A percentile compares a stretch with the other conserved stretches of the same genome.
Conservation (phyloP, 2,888 invertebrate species). For the Heliothis peltigera region DNA sequence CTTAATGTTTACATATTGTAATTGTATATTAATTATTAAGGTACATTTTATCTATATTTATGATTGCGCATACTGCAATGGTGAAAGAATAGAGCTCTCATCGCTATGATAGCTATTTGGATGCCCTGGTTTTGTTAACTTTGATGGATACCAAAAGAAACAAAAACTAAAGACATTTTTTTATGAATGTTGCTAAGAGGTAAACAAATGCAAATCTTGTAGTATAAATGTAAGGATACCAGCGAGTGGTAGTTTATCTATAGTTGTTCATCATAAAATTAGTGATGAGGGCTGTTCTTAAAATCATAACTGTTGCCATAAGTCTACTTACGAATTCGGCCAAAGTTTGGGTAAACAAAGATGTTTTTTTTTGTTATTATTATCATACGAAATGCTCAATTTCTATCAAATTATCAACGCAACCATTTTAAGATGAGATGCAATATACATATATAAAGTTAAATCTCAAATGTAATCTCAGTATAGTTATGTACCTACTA, state of each 20-base stretch:
- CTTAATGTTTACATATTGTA: slow-evolving; percentile 35
- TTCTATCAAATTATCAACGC: neutral
- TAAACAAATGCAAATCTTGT: too few species aligned
- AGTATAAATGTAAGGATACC: too few species aligned
- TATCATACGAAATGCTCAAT: slow-evolving; percentile 3
- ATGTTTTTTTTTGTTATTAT: slow-evolving; percentile 2
- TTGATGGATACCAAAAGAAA: too few species aligned
- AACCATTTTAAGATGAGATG: too few species aligned
- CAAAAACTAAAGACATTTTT: too few species aligned
- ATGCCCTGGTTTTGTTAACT: too few species aligned
- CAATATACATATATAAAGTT: neutral
- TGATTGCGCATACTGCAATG: slow-evolving; percentile 9
- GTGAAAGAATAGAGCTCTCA: slow-evolving; percentile 15
- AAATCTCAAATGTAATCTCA: slow-evolving; percentile 18
- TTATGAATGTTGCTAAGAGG: too few species aligned
- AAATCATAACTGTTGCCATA: neutral
- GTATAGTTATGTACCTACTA: neutral
- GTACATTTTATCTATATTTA: slow-evolving; percentile 9
- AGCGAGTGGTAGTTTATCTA: too few species aligned
- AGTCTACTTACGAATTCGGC: neutral
- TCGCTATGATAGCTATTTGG: neutral
- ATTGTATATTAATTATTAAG: slow-evolving; percentile 34
- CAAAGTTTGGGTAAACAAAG: slow-evolving; percentile 1
- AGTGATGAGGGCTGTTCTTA: slow-evolving; percentile 2
- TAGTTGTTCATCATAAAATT: neutral